Evolutionary conservation across 2,113 vertebrate genomes (phyloP).

Genomic region (Bubalus kerabau): DNA sequence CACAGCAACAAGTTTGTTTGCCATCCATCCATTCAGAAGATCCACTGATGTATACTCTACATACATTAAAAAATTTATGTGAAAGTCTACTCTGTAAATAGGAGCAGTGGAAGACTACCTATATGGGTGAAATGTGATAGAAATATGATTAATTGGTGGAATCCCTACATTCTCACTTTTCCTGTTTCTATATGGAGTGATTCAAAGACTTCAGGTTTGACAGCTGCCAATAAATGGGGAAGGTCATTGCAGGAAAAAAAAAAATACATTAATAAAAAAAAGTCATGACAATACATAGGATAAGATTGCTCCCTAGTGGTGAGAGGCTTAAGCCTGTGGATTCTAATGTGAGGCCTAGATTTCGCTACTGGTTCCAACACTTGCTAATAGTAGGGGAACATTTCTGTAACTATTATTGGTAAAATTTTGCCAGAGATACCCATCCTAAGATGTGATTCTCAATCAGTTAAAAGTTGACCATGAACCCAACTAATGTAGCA

Average conservation of each 20-base stretch:
- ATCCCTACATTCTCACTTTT: not conserved
- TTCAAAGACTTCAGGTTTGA: not conserved
- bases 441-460: not conserved
- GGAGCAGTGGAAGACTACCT: not conserved
- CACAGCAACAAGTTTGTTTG: not conserved
- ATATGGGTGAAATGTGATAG: not conserved
- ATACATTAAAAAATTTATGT: not conserved
- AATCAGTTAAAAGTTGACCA: too few relatives aligned
- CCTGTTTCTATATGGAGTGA: not conserved
- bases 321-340: not conserved
- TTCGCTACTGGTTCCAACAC: not conserved
- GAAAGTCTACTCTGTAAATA: not conserved
- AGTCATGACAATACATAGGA: not conserved
- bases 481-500: too few relatives aligned
- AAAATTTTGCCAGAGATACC: not conserved
- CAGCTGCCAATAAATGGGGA: not conserved
- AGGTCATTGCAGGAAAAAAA: not conserved
- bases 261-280: not conserved
- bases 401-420: not conserved
- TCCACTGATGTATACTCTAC: not conserved
- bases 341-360: not conserved
- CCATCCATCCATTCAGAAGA: not conserved
- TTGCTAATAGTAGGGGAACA: not conserved
- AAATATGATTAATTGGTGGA: not conserved
- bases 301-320: not conserved